A percentile compares a stretch with the other conserved stretches of the same genome.
These are phyloP conservation scores for Leptodactylus fallax DNA, from an alignment of 2,797 vertebrate species.

Conservation along the genomic window DNA sequence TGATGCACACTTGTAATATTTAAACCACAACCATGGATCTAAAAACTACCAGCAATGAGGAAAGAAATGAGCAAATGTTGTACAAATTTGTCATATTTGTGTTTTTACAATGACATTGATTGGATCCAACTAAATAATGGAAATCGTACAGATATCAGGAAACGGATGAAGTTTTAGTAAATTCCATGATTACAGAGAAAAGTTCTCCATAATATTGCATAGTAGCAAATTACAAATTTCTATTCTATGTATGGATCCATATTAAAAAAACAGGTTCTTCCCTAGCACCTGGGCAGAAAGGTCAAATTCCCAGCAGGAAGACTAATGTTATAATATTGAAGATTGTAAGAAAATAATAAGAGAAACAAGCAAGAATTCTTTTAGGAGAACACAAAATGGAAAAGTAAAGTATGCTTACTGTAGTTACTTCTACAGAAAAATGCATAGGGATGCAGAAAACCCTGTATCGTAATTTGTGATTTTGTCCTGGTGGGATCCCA, in stretches of 20 bases:
- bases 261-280: background rate
- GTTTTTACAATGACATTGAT: too few relatives aligned
- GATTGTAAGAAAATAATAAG: constrained; percentile 52
- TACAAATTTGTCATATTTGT: too few relatives aligned
- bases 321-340: constrained; percentile 56
- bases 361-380: constrained; percentile 52
- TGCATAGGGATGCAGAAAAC: constrained; percentile 84
- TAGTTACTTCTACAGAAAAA: constrained; percentile 79
- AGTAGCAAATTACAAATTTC: background rate
- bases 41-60: too few relatives aligned
- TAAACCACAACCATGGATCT: too few relatives aligned
- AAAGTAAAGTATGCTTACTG: constrained; percentile 69
- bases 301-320: constrained; percentile 49
- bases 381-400: constrained; percentile 61
- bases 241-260: background rate
- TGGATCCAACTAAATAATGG: background rate
- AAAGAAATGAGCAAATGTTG: too few relatives aligned
- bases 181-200: background rate
- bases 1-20: too few relatives aligned
- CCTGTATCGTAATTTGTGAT: constrained; percentile 82
- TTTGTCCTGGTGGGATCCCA: constrained; percentile 83
- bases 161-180: background rate
- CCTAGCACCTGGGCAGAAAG: constrained; percentile 64
- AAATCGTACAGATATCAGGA: background rate
- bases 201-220: background rate